Evolutionary conservation across 2,888 invertebrate species (phyloP).

Genomic region (Chrysodeixis includens): DNA sequence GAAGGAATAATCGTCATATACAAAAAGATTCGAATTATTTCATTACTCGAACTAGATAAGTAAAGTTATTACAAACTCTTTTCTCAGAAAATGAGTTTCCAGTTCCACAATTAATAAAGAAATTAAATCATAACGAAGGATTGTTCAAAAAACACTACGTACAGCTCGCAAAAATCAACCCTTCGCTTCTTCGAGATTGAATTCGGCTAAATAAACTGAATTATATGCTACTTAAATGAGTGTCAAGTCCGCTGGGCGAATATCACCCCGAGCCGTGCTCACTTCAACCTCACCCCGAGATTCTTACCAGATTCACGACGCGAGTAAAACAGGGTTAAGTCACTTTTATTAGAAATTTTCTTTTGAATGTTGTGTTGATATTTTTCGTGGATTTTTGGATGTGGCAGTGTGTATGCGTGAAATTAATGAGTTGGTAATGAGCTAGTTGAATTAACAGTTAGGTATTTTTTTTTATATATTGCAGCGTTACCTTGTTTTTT

Average conservation of each 20-base stretch:
- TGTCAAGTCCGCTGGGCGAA: constrained; percentile 81
- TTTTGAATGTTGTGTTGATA: background rate
- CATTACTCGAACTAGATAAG: background rate
- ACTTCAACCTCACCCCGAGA: constrained; percentile 81
- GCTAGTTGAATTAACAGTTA: no score
- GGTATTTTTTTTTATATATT: no score
- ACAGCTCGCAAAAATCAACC: constrained; percentile 21
- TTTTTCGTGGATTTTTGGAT: background rate
- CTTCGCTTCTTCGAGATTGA: constrained; percentile 62
- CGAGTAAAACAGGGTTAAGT: constrained; percentile 60
- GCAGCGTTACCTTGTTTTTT: no score
- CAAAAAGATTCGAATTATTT: background rate
- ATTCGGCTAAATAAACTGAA: constrained; percentile 90
- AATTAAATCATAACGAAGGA: constrained; percentile 12
- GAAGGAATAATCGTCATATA: background rate
- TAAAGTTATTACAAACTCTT: background rate
- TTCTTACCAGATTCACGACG: constrained; percentile 76
- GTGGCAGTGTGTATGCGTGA: no score
- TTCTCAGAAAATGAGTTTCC: constrained; percentile 1
- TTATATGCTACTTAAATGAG: constrained; percentile 92
- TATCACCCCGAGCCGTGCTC: constrained; percentile 67
- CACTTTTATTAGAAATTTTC: background rate
- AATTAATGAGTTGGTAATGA: no score
- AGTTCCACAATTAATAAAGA: constrained; percentile 5
- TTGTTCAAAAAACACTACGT: constrained; percentile 1